A percentile compares a stretch with the other conserved stretches of the same genome.
Evolutionary conservation across 2,888 invertebrate species (phyloP).

Genomic region (Dimorphilus gyrociliatus): DNA sequence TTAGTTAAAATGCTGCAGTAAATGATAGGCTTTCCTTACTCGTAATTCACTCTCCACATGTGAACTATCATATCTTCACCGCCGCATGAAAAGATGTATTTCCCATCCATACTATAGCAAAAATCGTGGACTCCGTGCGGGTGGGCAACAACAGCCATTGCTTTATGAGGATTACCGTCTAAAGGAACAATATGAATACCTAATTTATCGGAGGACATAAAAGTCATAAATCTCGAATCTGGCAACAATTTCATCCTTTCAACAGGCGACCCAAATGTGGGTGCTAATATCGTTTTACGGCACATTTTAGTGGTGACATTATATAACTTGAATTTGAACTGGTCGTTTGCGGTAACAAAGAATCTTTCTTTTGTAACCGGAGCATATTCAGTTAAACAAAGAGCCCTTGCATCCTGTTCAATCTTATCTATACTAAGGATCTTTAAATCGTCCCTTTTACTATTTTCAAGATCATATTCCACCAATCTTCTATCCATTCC

Average conservation of each 20-base stretch:
- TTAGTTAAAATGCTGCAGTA: not conserved
- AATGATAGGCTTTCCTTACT: constrained; percentile 37
- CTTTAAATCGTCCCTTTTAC: constrained; percentile 26
- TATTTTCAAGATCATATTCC: constrained; percentile 34
- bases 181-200: constrained; percentile 53
- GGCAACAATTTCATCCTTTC: constrained; percentile 11
- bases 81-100: constrained; percentile 45
- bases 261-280: constrained; percentile 51
- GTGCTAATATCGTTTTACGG: constrained; percentile 50
- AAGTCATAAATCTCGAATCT: constrained; percentile 43
- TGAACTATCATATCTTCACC: constrained; percentile 42
- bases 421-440: constrained; percentile 43
- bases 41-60: constrained; percentile 45
- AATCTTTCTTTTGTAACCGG: constrained; percentile 37
- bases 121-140: constrained; percentile 45
- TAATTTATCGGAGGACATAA: constrained; percentile 48
- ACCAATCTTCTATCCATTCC: constrained; percentile 34
- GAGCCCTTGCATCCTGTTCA: constrained; percentile 49
- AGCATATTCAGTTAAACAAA: constrained; percentile 42
- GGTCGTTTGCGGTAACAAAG: constrained; percentile 48
- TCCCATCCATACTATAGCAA: constrained; percentile 41
- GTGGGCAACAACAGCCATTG: constrained; percentile 46
- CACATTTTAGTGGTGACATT: constrained; percentile 50
- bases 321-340: constrained; percentile 52
- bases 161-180: constrained; percentile 55